Evolutionary conservation across 2,797 vertebrate genomes (phyloP), one percentile per base, ranked within the genome.

Genomic region (Salmo trutta): DNA sequence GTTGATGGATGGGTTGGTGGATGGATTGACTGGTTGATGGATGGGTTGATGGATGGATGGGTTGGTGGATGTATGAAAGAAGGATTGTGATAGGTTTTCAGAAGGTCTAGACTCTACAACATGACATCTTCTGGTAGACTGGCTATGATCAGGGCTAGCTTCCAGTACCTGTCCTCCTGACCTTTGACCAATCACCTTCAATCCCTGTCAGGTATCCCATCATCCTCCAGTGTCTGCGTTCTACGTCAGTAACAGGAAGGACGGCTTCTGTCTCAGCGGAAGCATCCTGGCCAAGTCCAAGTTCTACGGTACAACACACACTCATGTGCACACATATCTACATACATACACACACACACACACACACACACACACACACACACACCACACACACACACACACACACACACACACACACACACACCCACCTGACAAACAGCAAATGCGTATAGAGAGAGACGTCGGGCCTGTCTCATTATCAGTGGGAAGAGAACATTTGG

Each of bases 251-350:
- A 99, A 99, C 91, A 96, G 98, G 88, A 99, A 99, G 76, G 98
- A 99, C 24, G 98, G 98, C 0, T 99, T 99, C 94, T 99, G 98
- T 90, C 94, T 99, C 88, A 99, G 97, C 82, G 98, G 97, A 53
- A 99, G 97, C 93, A 99, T 99, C 90, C 94, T 99, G 69, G 98
- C 98, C 85, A 99, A 99, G 92, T 99, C 98, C 70, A 99, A 99
- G 90, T 99, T 99, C 90, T 99, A 99, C 3, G 98, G 98, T 99
- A 92, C 90, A 33, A 21, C 6, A 75, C 56, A 53, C 27, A n/a
- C n/a, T 56, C 53, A 62, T 15, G n/a, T 17, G 24, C 59, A 62
- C 59, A 62, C 56, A 62, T 5, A 62, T 0, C 1, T n/a, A 24
- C 59, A 24, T 24, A 21, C 56, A 64, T 21, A 64, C 62, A 27